phyloP scores from a whole-genome alignment of 2,888 invertebrate genomes.

The Eupithecia vulgata region DNA sequence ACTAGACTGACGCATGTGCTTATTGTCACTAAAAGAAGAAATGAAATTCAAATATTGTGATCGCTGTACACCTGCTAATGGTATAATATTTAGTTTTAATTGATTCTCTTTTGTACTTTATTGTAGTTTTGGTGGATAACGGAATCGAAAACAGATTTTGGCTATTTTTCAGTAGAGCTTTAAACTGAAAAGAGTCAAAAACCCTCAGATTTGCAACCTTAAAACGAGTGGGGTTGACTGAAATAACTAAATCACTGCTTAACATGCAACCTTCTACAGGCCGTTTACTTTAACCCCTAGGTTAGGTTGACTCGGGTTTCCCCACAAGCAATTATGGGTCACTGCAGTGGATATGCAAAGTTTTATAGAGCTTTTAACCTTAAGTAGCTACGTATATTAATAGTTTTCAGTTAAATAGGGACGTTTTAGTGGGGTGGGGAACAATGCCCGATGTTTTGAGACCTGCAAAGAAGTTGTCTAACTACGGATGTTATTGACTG shows the following conservation, averaged over 20 bases:
- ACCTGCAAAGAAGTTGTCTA: not conserved
- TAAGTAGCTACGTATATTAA: slow-evolving; percentile 4
- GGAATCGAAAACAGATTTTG: too few relatives aligned
- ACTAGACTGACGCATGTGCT: too few relatives aligned
- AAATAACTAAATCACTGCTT: slow-evolving; percentile 30
- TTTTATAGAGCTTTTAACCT: slow-evolving; percentile 3
- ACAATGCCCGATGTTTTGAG: not conserved
- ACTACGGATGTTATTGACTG: not conserved
- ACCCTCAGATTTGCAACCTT: not conserved
- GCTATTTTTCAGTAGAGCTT: not conserved
- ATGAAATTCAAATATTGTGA: too few relatives aligned
- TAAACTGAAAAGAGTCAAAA: not conserved
- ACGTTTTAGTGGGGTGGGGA: not conserved
- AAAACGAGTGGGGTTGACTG: slow-evolving; percentile 21
- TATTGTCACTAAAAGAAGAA: too few relatives aligned
- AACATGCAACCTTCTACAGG: slow-evolving; percentile 34
- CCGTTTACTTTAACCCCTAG: slow-evolving; percentile 20
- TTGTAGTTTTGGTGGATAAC: too few relatives aligned
- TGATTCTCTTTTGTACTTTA: too few relatives aligned
- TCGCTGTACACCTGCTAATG: too few relatives aligned
- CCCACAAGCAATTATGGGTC: slow-evolving; percentile 8
- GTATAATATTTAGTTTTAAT: too few relatives aligned
- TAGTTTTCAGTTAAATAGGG: not conserved
- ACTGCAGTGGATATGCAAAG: slow-evolving; percentile 13
- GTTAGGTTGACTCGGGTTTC: slow-evolving; percentile 7